Evolutionary conservation across 2,797 vertebrate genomes (phyloP).

Genomic region (Scolopax rusticola): DNA sequence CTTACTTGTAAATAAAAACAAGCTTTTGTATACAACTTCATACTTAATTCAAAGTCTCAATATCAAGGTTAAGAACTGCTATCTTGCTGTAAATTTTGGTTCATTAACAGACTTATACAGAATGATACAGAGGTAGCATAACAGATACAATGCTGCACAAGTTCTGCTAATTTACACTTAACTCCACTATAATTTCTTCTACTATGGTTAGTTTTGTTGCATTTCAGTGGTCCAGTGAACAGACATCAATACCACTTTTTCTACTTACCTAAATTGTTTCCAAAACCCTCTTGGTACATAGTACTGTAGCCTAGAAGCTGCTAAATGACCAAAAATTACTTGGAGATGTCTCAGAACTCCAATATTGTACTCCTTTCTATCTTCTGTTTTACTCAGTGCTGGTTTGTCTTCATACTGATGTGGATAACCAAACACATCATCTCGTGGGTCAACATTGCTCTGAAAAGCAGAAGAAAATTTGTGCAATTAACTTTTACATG

Average conservation of each 20-base stretch:
- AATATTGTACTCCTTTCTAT: constrained; percentile 99
- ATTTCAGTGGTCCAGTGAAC: background rate
- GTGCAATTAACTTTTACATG: background rate
- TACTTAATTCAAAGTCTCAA: background rate
- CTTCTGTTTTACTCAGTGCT: constrained; percentile 94
- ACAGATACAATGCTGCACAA: background rate
- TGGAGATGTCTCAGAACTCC: constrained; percentile 97
- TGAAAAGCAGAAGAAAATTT: constrained; percentile 64
- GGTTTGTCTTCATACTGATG: constrained; percentile 99
- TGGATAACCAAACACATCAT: constrained; percentile 98
- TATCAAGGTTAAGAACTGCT: background rate
- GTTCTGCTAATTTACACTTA: background rate
- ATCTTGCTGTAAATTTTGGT: background rate
- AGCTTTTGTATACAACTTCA: background rate
- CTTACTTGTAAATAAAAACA: background rate
- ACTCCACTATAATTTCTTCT: background rate
- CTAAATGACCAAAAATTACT: constrained; percentile 98
- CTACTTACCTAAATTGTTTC: constrained; percentile 96
- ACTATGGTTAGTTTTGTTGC: background rate
- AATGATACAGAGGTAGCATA: background rate
- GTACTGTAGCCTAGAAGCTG: constrained; percentile 97
- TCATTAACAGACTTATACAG: background rate
- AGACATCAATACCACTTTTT: background rate
- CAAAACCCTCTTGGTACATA: constrained; percentile 99
- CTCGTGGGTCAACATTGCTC: constrained; percentile 97